Percentiles rank a stretch among this genome's conserved stretches.
These are phyloP conservation scores for Hirtodrosophila trivittata DNA, from an alignment of 2,888 invertebrate species.

Conservation along the genomic window DNA sequence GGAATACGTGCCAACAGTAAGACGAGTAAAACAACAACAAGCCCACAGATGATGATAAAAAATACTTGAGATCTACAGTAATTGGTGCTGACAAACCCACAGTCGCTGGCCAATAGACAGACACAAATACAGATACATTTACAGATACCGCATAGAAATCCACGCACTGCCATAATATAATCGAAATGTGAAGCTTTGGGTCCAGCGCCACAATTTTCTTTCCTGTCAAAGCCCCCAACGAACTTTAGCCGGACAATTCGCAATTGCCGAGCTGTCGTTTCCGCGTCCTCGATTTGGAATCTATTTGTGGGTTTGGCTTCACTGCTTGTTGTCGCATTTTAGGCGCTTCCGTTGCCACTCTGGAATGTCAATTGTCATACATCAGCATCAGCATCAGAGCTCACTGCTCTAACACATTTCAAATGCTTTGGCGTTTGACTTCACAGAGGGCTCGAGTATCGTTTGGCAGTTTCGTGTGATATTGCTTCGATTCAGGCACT, in stretches of 20 bases:
- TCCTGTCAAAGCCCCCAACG: constrained; percentile 1
- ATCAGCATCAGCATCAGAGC: constrained; percentile 83
- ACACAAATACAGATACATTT: constrained; percentile 8
- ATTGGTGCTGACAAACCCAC: constrained; percentile 74
- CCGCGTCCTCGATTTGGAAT: constrained; percentile 48
- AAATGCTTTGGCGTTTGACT: constrained; percentile 58
- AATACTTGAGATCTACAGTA: constrained; percentile 73
- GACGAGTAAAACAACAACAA: constrained; percentile 31
- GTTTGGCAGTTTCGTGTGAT: constrained; percentile 11
- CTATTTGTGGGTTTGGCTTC: constrained; percentile 85
- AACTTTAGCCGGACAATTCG: constrained; percentile 55
- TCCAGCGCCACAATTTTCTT: constrained; percentile 22
- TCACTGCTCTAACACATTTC: constrained; percentile 74
- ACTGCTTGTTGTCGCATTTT: constrained; percentile 64
- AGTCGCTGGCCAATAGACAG: constrained; percentile 29
- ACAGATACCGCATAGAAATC: neutral
- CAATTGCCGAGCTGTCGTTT: constrained; percentile 52
- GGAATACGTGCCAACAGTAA: constrained; percentile 71
- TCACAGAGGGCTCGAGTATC: constrained; percentile 28
- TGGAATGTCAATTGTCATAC: constrained; percentile 58
- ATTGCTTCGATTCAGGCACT: neutral
- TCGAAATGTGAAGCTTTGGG: constrained; percentile 58
- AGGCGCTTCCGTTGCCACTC: constrained; percentile 86
- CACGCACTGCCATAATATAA: constrained; percentile 60
- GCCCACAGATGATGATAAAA: constrained; percentile 55